Base-by-base conservation (phyloP, 2,888 invertebrate genomes). In the Lepidochrysops patricia region DNA sequence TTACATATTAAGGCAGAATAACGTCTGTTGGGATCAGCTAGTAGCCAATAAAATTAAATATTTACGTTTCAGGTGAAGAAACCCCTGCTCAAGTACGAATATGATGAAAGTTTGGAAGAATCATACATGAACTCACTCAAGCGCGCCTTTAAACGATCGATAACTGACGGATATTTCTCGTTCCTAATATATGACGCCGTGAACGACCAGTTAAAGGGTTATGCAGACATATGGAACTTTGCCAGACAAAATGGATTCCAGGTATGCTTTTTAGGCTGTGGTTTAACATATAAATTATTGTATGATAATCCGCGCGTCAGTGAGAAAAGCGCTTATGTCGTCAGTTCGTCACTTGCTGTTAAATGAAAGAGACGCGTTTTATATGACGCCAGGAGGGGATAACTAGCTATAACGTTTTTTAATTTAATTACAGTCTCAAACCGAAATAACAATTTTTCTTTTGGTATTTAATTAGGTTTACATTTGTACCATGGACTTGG, bases 151-250 rank as follows among this genome's bases (percentile, higher is more conserved):
- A 97, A 96, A 77, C 96, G 97, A 83, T 96, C 95, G 26, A 89
- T 98, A 2, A 94, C 94, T 6, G 97, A 98, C 82, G 72, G 72
- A 4, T 72, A 68, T 57, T 98, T 97, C 82, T 93, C 95, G 62
- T 97, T 98, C 78, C 94, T 98, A 68, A 96, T 99, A 75, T 93
- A 96, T 49, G 98, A 99, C 82, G 95, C 96, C 72, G 93, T 96
- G 37, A 97, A 98, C 80, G 94, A 96, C 64, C 94, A 94, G 73
- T 89, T 95, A 15, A 92, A 92, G 65, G 92, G 94, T 71, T 96
- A 96, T 75, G 95, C 95, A 61, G 96, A 97, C 74, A 94, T 98
- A 90, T 95, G 95, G 93, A 95, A 94, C 74, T 94, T 93, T 79
- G 95, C 97, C 1, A 95, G 96, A 76, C 93, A 94, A 67, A 92